Conservation (phyloP, 2,888 invertebrate species). For the Eupithecia inturbata region DNA sequence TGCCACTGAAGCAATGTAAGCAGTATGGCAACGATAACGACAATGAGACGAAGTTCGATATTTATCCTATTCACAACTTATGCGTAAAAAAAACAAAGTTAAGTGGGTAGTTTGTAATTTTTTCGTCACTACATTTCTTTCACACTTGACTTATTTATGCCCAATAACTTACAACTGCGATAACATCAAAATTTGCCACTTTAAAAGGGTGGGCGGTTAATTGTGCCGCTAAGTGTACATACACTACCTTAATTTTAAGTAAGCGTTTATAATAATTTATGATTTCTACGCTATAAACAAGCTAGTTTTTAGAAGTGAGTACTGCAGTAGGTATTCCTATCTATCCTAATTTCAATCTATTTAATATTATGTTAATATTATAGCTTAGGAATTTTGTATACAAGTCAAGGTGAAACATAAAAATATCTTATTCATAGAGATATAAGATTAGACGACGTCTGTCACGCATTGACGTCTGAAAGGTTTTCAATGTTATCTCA, state of each 20-base stretch:
- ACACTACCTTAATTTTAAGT: background rate
- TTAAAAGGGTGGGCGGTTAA: too few species aligned
- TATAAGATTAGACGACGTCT: constrained; percentile 9
- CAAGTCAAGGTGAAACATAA: constrained; percentile 10
- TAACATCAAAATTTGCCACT: too few species aligned
- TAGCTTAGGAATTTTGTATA: background rate
- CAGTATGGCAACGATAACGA: too few species aligned
- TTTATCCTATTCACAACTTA: too few species aligned
- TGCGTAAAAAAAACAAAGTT: too few species aligned
- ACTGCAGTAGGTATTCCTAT: background rate
- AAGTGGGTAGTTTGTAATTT: too few species aligned
- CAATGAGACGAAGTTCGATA: too few species aligned
- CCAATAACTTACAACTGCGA: too few species aligned
- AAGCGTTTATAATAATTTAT: background rate
- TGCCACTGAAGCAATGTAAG: too few species aligned
- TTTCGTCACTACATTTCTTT: too few species aligned
- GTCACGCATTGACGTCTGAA: constrained; percentile 18
- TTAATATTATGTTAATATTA: constrained; percentile 10
- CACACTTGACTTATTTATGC: too few species aligned
- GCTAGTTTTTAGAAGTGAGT: background rate
- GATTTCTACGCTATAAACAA: background rate
- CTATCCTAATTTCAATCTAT: background rate
- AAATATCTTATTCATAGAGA: constrained; percentile 11
- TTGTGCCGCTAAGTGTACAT: too few species aligned
- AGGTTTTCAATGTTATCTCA: constrained; percentile 15